Percentiles rank a stretch among this genome's conserved stretches.
These are phyloP conservation scores for Dioctria rufipes DNA, from an alignment of 2,888 invertebrate species.

Conservation along the genomic window DNA sequence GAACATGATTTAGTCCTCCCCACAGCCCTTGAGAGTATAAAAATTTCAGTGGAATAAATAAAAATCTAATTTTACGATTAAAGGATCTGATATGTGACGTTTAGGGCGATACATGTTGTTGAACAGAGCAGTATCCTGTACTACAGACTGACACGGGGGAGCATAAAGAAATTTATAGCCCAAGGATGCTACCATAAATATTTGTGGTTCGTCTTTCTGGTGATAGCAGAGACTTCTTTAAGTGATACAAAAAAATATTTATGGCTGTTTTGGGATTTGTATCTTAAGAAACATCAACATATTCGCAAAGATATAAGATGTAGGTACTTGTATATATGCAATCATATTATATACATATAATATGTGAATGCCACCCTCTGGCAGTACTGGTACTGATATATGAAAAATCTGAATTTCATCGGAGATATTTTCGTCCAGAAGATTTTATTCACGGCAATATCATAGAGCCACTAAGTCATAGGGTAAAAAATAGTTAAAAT, in stretches of 20 bases:
- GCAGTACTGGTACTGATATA: background rate
- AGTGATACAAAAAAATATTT: conserved; percentile 52
- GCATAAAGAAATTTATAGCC: conserved; percentile 39
- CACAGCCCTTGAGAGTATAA: background rate
- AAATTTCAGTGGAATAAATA: conserved; percentile 26
- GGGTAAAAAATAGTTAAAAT: background rate
- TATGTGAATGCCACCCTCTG: too few species aligned
- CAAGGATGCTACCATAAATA: conserved; percentile 32
- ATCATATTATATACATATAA: background rate
- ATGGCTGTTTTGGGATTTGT: conserved; percentile 48
- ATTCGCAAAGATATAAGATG: conserved; percentile 16
- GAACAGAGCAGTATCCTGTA: background rate
- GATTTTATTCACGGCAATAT: too few species aligned
- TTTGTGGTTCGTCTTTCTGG: conserved; percentile 36
- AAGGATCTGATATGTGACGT: background rate
- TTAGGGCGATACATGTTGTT: conserved; percentile 14
- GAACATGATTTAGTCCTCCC: too few species aligned
- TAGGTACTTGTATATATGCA: background rate
- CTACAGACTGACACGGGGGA: background rate
- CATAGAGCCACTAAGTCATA: too few species aligned
- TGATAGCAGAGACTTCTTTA: conserved; percentile 47
- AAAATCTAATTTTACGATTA: conserved; percentile 23
- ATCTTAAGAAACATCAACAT: conserved; percentile 40
- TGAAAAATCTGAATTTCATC: background rate
- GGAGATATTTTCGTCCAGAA: background rate